Percentiles rank a stretch among this genome's conserved stretches.
Evolutionary conservation across 2,113 vertebrate species (phyloP).

Genomic region (Gavialis gangeticus): DNA sequence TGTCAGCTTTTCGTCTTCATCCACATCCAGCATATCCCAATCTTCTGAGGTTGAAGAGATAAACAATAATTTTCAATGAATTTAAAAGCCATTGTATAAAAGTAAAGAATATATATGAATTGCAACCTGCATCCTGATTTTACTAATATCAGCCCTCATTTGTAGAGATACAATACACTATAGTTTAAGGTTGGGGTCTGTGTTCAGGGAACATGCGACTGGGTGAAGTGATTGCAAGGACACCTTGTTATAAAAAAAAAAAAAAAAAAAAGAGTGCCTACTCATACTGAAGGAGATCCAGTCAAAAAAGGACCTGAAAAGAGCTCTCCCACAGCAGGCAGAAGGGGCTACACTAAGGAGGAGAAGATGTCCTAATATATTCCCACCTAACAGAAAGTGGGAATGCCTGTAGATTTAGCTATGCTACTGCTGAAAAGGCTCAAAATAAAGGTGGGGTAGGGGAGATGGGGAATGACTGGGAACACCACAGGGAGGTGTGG

Average conservation of each 20-base stretch:
- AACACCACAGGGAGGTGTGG: background rate
- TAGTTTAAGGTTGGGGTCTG: background rate
- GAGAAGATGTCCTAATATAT: background rate
- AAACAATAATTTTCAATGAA: background rate
- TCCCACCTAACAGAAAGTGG: background rate
- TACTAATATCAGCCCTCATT: background rate
- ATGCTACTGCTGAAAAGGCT: too few species aligned
- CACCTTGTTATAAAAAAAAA: background rate
- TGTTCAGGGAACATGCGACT: background rate
- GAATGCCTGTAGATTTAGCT: background rate
- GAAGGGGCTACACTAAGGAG: background rate
- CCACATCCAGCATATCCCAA: slow-evolving; percentile 98
- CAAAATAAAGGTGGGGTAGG: too few species aligned
- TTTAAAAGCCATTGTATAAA: background rate
- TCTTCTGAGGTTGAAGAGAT: slow-evolving; percentile 85
- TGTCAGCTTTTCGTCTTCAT: slow-evolving; percentile 94
- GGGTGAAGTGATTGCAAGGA: background rate
- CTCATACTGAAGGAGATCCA: background rate
- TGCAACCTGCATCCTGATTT: background rate
- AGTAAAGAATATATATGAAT: background rate
- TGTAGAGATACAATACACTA: background rate
- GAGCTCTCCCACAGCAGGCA: background rate
- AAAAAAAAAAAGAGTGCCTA: background rate
- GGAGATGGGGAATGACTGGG: background rate
- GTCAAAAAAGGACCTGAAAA: background rate